These are phyloP conservation scores for Polietes domitor DNA, from an alignment of 2,888 invertebrate species.

Conservation along the genomic window DNA sequence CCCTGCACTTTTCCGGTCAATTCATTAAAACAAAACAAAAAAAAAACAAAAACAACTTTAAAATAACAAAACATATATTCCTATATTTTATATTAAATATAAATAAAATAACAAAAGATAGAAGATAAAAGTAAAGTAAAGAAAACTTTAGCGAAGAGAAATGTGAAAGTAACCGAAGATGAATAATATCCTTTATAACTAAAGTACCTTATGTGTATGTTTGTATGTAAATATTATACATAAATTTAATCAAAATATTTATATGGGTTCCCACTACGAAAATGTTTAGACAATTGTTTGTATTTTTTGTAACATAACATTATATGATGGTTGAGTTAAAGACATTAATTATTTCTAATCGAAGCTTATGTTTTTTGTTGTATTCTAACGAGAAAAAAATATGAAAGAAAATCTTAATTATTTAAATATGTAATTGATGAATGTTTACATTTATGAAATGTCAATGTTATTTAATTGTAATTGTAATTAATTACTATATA, in stretches of 20 bases:
- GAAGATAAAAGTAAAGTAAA: background rate
- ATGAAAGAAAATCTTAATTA: constrained; percentile 3
- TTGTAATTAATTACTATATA: constrained; percentile 51
- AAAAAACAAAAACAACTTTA: background rate
- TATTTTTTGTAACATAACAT: constrained; percentile 16
- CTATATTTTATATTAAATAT: constrained; percentile 24
- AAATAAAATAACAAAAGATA: background rate
- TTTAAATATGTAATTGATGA: constrained; percentile 25
- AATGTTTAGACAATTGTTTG: constrained; percentile 1
- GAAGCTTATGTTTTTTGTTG: constrained; percentile 41
- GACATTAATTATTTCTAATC: background rate
- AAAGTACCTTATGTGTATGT: constrained; percentile 61
- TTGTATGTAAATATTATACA: constrained; percentile 46
- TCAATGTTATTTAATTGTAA: constrained; percentile 65
- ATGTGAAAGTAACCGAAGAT: background rate
- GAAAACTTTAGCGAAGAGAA: background rate
- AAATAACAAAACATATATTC: constrained; percentile 15
- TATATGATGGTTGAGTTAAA: constrained; percentile 6
- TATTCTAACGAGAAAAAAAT: background rate
- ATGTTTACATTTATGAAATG: constrained; percentile 44
- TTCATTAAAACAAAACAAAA: constrained; percentile 10
- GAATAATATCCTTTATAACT: constrained; percentile 45
- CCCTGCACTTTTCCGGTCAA: background rate
- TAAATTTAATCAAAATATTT: constrained; percentile 1
- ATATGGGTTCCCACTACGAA: constrained; percentile 3